Conservation (phyloP, 1,140 invertebrate genomes). For the Solenopsis fugax region DNA sequence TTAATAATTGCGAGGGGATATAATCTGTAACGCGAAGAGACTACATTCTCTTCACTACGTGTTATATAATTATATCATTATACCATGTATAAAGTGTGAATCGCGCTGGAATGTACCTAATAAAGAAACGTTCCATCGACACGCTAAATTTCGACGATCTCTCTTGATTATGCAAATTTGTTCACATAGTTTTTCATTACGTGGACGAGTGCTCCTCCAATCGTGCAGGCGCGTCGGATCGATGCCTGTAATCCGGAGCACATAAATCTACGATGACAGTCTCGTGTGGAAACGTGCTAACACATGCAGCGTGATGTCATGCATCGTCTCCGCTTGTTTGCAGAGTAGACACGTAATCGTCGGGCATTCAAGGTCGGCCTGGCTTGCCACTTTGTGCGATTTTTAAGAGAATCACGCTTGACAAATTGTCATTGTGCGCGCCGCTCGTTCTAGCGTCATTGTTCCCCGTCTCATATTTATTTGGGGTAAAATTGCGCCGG, state of each 20-base stretch:
- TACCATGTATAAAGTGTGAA: background rate
- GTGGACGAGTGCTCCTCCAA: background rate
- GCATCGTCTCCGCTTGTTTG: conserved; percentile 70
- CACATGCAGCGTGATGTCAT: conserved; percentile 64
- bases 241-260: conserved; percentile 50
- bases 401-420: conserved; percentile 70
- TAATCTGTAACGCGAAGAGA: background rate
- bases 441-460: conserved; percentile 45
- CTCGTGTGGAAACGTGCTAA: conserved; percentile 13
- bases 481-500: conserved; percentile 25
- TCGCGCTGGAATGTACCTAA: background rate
- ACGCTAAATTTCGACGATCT: background rate
- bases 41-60: background rate
- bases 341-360: conserved; percentile 72
- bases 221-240: conserved; percentile 13
- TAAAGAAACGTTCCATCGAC: too few relatives aligned
- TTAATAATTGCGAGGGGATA: conserved; percentile 1
- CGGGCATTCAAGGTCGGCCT: conserved; percentile 68
- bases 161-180: conserved; percentile 15
- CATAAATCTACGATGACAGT: conserved; percentile 42
- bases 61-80: conserved; percentile 10
- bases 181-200: conserved; percentile 24
- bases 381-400: conserved; percentile 69
- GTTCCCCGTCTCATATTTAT: conserved; percentile 60
- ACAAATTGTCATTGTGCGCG: conserved; percentile 69